Conservation (phyloP, 2,797 vertebrate species). For the Botia kubotai region DNA sequence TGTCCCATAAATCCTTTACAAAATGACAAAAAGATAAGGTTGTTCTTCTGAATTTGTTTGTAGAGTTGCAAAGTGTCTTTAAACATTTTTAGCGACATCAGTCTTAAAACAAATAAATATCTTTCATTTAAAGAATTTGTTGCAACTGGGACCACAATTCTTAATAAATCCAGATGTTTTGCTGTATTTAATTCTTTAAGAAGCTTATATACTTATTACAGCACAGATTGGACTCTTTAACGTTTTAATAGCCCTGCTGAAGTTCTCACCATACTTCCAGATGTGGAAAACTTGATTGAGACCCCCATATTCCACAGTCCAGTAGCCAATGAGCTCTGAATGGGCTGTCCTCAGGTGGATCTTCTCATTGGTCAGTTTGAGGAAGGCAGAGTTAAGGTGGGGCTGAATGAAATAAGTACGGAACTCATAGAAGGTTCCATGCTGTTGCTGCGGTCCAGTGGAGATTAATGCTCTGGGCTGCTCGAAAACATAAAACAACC, state of each 20-base stretch:
- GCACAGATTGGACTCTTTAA: not conserved
- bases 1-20: no score
- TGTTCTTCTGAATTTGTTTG: no score
- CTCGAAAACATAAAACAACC: constrained; percentile 25
- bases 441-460: constrained; percentile 64
- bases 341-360: constrained; percentile 84
- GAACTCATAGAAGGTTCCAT: constrained; percentile 86
- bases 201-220: no score
- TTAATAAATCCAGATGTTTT: no score
- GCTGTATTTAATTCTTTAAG: no score
- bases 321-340: constrained; percentile 89
- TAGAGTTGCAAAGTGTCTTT: no score
- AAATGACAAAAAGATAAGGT: not conserved
- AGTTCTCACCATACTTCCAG: constrained; percentile 91
- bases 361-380: constrained; percentile 81
- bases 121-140: no score
- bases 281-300: constrained; percentile 89
- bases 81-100: no score
- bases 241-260: not conserved
- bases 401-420: constrained; percentile 87
- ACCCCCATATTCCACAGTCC: constrained; percentile 87
- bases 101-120: no score
- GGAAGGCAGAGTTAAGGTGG: constrained; percentile 82
- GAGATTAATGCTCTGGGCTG: constrained; percentile 61
- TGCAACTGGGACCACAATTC: no score